Base-by-base conservation (phyloP, 2,113 vertebrate genomes). In the Stomatorhinus ivindoensis region DNA sequence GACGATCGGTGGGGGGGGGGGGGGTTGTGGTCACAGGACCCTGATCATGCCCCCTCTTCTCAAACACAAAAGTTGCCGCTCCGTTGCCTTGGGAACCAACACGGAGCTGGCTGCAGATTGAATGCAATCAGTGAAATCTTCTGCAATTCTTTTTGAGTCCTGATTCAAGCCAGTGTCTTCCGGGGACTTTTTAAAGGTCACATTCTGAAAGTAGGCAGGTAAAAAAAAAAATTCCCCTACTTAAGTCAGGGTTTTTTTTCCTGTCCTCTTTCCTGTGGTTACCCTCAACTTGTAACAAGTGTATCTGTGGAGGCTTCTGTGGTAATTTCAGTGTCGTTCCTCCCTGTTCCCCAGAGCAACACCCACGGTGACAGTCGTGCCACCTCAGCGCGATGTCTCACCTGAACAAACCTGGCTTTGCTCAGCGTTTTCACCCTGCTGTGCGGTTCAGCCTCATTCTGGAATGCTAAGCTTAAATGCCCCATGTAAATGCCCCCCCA, bases 131-230 rank as follows among this genome's bases (percentile, higher is more conserved):
- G 35, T 80, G 35, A 80, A 80, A 42, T 73, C 69, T 39, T 73
- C 69, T 13, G 27, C 13, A 39, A 6, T 80, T 80, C 73, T 80
- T 42, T 17, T 19, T 42, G 17, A 35, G 31, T 80, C 35, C 73
- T 42, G 35, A 80, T 80, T 80, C 73, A 39, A 53, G 24, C 86
- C 10, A 89, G 85, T 80, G 27, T 91, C 73, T 89, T 89, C 69
- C 55, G 39, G 90, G 88, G 10, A 90, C 39, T 84, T 84, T 46
- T 47, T 84, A n/a, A 84, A 84, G 82, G 82, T 84, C 82, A 84
- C 19, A 84, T 46, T 84, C 42, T 46, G 44, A 46, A 84, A 84
- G 39, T 84, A 44, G 73, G 73, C 73, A 80, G 35, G 73, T 42
- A 15, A 19, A 80, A 80, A 76, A 47, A 73, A 39, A 42, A 39